phyloP scores from a whole-genome alignment of 2,113 vertebrate genomes.

The Myrmophylax atrothorax region DNA sequence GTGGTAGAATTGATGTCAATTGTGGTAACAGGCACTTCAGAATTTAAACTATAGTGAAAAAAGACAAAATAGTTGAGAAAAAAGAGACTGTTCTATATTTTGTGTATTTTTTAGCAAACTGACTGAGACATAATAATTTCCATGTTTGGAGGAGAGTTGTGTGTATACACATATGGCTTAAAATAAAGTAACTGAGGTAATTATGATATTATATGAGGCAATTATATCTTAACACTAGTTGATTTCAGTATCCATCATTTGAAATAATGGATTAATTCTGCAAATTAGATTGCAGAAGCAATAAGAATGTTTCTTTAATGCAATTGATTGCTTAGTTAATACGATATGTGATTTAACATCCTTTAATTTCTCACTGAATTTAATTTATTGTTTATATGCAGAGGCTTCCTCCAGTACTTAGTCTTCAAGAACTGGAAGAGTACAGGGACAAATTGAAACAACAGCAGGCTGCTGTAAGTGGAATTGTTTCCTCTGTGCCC shows the following conservation, averaged over 20 bases:
- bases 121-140: neutral
- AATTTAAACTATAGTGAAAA: neutral
- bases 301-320: neutral
- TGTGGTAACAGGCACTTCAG: neutral
- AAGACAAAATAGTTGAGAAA: neutral
- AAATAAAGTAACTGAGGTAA: neutral
- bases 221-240: neutral
- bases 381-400: constrained; percentile 57
- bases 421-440: constrained; percentile 92
- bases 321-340: neutral
- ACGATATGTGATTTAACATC: neutral
- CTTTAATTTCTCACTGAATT: neutral
- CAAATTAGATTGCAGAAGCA: neutral
- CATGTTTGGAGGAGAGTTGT: neutral
- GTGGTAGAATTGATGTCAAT: neutral
- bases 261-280: neutral
- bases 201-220: neutral
- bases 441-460: constrained; percentile 92
- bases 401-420: constrained; percentile 92
- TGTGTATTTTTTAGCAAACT: neutral
- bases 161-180: neutral
- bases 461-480: constrained; percentile 94
- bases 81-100: neutral
- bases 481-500: neutral
- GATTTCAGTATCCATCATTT: neutral